Evolutionary conservation across 2,888 invertebrate species (phyloP).

Genomic region (Tinea pellionella): DNA sequence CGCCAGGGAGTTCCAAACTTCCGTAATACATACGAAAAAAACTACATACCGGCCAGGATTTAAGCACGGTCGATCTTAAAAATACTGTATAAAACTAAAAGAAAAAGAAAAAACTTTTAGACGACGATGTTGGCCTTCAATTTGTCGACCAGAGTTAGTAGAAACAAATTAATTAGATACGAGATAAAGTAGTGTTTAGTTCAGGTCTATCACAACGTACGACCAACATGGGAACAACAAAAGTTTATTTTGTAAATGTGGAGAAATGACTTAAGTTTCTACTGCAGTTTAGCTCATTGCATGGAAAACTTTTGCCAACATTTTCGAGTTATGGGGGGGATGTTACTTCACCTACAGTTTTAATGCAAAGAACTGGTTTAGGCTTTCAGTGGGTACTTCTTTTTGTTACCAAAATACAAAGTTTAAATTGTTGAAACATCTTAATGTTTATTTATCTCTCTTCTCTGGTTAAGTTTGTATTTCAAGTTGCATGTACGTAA

Average conservation of each 20-base stretch:
- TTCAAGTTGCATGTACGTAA: no score
- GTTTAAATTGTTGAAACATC: conserved; percentile 1
- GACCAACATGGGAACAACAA: conserved; percentile 19
- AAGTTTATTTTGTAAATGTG: conserved; percentile 35
- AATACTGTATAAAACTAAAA: no score
- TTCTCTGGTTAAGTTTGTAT: no score
- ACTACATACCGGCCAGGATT: no score
- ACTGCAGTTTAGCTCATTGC: conserved; percentile 11
- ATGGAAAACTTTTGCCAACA: neutral
- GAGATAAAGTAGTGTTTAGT: conserved; percentile 1
- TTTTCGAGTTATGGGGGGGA: neutral
- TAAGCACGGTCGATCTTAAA: no score
- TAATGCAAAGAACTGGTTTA: conserved; percentile 5
- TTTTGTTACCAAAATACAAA: neutral
- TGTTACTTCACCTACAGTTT: conserved; percentile 2
- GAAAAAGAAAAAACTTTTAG: neutral
- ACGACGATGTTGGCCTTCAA: neutral
- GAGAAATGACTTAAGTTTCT: conserved; percentile 25
- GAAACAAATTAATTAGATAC: neutral
- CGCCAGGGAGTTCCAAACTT: no score
- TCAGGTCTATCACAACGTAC: conserved; percentile 7
- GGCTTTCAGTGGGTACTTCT: neutral
- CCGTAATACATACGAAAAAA: no score
- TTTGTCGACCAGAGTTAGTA: neutral
- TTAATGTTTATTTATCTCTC: neutral